Percentiles rank a stretch among this genome's conserved stretches.
Conservation (phyloP, 2,113 vertebrate species). For the Scophthalmus maximus region DNA sequence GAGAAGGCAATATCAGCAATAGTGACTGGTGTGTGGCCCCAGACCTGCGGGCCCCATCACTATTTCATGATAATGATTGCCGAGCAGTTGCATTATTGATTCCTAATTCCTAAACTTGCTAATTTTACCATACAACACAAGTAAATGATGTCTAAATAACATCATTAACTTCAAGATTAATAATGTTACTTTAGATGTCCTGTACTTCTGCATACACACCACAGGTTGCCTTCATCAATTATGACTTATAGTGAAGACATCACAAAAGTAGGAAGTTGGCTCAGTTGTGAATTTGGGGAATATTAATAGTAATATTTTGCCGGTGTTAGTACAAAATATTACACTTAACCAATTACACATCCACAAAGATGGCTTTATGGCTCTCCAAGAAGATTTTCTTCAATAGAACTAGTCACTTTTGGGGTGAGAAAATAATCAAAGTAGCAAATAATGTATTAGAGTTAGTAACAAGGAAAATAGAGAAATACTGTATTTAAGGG, state of each 20-base stretch:
- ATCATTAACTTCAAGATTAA: too few species aligned
- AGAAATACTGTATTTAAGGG: too few species aligned
- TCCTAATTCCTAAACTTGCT: background rate
- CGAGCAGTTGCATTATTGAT: slow-evolving; percentile 22
- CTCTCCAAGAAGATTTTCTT: too few species aligned
- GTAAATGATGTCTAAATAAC: slow-evolving; percentile 18
- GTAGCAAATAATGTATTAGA: too few species aligned
- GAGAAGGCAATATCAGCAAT: slow-evolving; percentile 15
- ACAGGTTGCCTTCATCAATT: background rate
- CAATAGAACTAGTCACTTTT: too few species aligned
- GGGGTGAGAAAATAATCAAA: too few species aligned
- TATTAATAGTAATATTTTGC: background rate
- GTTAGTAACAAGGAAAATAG: too few species aligned
- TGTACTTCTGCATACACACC: background rate
- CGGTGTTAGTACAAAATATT: background rate
- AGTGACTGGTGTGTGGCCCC: background rate
- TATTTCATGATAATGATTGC: slow-evolving; percentile 44
- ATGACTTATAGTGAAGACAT: too few species aligned
- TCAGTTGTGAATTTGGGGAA: background rate
- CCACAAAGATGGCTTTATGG: background rate
- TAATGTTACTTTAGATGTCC: slow-evolving; percentile 7
- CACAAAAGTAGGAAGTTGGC: background rate
- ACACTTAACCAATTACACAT: too few species aligned
- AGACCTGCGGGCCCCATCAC: slow-evolving; percentile 18
- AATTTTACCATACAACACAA: background rate